These are phyloP conservation scores for Melanotaenia maccullochi DNA, from an alignment of 2,797 vertebrate species.

Conservation along the genomic window DNA sequence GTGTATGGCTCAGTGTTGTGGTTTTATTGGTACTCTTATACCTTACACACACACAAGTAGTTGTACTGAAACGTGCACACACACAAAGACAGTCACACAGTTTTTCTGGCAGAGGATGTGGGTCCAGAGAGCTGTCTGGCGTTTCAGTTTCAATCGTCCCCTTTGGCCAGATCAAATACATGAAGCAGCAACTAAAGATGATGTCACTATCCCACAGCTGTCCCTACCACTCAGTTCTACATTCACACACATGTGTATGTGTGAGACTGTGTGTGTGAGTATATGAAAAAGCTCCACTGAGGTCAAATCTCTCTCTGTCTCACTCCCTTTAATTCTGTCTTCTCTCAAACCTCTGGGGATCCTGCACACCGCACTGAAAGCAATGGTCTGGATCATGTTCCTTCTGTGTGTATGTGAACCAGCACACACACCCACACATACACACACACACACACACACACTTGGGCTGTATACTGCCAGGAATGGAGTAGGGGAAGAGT, in stretches of 20 bases:
- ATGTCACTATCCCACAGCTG: slow-evolving; percentile 79
- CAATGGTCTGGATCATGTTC: slow-evolving; percentile 71
- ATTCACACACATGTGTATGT: slow-evolving; percentile 11
- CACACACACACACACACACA: slow-evolving; percentile 23
- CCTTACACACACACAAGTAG: slow-evolving; percentile 17
- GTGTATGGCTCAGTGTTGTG: slow-evolving; percentile 45
- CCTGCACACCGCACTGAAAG: slow-evolving; percentile 65
- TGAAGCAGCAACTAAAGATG: slow-evolving; percentile 67
- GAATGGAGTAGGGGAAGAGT: slow-evolving; percentile 56
- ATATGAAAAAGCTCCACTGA: slow-evolving; percentile 42
- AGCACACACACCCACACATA: slow-evolving; percentile 21
- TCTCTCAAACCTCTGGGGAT: slow-evolving; percentile 68
- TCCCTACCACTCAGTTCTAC: slow-evolving; percentile 64
- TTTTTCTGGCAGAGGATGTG: slow-evolving; percentile 58
- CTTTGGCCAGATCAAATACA: slow-evolving; percentile 71
- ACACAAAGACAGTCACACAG: slow-evolving; percentile 4
- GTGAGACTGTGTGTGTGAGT: neutral
- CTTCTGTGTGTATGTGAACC: slow-evolving; percentile 37
- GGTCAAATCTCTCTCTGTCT: slow-evolving; percentile 66
- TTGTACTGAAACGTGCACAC: neutral
- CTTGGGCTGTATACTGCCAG: slow-evolving; percentile 57
- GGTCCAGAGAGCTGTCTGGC: slow-evolving; percentile 63
- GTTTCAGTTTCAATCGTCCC: slow-evolving; percentile 72
- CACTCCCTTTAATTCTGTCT: slow-evolving; percentile 59
- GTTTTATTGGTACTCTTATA: slow-evolving; percentile 63